These are phyloP conservation scores for Phaetusa simplex DNA, from an alignment of 2,113 vertebrate genomes.

Conservation along the genomic window DNA sequence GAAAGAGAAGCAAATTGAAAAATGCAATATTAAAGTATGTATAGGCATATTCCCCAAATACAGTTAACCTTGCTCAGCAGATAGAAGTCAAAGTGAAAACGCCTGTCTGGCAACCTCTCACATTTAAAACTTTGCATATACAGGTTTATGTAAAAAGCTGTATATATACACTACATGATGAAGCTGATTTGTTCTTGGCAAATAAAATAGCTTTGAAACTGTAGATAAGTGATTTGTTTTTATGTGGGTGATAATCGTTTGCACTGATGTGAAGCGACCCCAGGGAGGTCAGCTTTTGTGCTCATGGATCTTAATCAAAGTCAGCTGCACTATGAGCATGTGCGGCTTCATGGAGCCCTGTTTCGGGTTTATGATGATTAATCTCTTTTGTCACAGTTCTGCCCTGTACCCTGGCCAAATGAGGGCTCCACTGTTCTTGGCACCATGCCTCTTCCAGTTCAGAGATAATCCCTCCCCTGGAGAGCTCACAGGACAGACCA, in stretches of 20 bases:
- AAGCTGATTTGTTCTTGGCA: not conserved
- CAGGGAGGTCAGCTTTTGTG: not conserved
- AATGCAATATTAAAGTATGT: not conserved
- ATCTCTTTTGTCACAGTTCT: not conserved
- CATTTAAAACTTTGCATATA: not conserved
- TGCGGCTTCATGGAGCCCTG: not conserved
- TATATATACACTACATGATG: not conserved
- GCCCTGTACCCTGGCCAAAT: not conserved
- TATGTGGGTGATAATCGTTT: not conserved
- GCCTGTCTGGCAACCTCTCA: not conserved
- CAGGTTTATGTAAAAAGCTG: not conserved
- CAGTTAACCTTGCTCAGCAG: not conserved
- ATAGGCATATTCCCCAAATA: not conserved
- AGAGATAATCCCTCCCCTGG: not conserved
- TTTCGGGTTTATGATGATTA: not conserved
- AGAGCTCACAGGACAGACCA: not conserved
- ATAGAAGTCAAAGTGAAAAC: not conserved
- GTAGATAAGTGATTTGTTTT: not conserved
- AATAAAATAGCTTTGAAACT: not conserved
- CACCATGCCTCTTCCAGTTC: not conserved
- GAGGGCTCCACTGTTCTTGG: not conserved
- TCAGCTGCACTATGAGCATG: not conserved
- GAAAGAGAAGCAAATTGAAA: not conserved
- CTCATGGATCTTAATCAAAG: not conserved
- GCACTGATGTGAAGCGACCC: not conserved